phyloP scores from a whole-genome alignment of 2,113 vertebrate genomes.

The Camelus dromedarius region DNA sequence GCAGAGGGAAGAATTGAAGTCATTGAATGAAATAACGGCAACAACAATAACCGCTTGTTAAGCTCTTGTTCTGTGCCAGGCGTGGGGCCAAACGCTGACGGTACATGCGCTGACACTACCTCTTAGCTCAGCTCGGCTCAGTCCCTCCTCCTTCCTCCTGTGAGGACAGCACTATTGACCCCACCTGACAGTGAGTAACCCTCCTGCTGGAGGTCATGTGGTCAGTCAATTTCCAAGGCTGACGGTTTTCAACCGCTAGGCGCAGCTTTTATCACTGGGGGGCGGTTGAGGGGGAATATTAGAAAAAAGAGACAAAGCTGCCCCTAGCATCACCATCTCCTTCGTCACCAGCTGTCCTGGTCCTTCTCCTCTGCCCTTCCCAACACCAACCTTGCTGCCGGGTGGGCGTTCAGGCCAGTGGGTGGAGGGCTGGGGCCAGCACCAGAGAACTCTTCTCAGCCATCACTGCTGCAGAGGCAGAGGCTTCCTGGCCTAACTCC shows the following conservation, averaged over 20 bases:
- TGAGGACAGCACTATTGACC: not conserved
- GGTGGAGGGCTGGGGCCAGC: not conserved
- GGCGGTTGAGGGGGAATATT: not conserved
- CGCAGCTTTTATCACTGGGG: not conserved
- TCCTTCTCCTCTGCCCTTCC: not conserved
- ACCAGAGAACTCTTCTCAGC: no score
- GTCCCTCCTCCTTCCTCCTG: not conserved
- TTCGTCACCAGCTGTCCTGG: not conserved
- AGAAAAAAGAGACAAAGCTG: not conserved
- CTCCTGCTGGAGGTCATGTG: not conserved
- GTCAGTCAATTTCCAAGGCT: no score
- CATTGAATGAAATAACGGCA: not conserved
- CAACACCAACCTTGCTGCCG: not conserved
- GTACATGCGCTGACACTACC: no score
- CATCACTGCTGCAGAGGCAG: not conserved
- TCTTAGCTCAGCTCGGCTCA: not conserved
- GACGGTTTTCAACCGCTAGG: not conserved
- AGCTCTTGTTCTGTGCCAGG: not conserved
- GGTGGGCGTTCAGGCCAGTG: not conserved
- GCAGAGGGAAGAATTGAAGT: not conserved
- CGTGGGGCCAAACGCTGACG: not conserved
- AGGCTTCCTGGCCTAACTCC: not conserved
- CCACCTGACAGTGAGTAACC: no score
- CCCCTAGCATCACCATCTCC: no score
- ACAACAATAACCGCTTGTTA: not conserved